Percentiles rank a stretch among this genome's conserved stretches.
phyloP scores from a whole-genome alignment of 2,113 vertebrate genomes.

The Miniopterus natalensis region DNA sequence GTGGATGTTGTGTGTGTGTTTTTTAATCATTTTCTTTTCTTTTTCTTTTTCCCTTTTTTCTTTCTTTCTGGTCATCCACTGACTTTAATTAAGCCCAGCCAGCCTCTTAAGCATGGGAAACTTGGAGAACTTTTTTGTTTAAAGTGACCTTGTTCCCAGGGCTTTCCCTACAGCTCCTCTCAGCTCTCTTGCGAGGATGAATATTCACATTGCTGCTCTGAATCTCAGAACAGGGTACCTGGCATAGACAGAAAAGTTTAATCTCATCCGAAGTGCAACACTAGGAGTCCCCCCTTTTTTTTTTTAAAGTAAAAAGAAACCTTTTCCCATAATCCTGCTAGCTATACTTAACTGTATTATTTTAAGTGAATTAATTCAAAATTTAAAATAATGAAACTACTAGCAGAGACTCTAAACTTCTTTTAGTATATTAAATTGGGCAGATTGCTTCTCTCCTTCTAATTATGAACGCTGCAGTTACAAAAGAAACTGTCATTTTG shows the following conservation, averaged over 20 bases:
- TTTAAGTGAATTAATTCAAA: conserved; percentile 93
- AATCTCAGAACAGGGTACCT: conserved; percentile 85
- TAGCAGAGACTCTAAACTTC: conserved; percentile 89
- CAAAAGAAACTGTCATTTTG: conserved; percentile 95
- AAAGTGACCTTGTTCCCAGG: conserved; percentile 85
- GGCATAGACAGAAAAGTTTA: conserved; percentile 83
- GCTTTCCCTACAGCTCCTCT: conserved; percentile 78
- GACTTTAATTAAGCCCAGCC: conserved; percentile 84
- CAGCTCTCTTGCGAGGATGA: conserved; percentile 71
- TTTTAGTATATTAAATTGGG: conserved; percentile 92
- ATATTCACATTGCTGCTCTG: conserved; percentile 74
- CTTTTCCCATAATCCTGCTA: conserved; percentile 85
- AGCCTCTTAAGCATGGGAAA: conserved; percentile 85
- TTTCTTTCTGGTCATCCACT: conserved; percentile 81
- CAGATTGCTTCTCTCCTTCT: conserved; percentile 93
- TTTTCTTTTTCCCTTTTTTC: no score
- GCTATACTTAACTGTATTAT: conserved; percentile 89
- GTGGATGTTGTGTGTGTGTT: not conserved
- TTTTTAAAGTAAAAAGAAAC: conserved; percentile 75
- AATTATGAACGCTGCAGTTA: conserved; percentile 93
- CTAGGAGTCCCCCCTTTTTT: conserved; percentile 75
- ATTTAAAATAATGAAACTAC: conserved; percentile 93
- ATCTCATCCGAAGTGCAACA: conserved; percentile 83
- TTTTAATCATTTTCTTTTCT: conserved; percentile 42
- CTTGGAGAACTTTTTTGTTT: conserved; percentile 86